Conservation (phyloP, 2,113 vertebrate species). For the Furnarius figulus region DNA sequence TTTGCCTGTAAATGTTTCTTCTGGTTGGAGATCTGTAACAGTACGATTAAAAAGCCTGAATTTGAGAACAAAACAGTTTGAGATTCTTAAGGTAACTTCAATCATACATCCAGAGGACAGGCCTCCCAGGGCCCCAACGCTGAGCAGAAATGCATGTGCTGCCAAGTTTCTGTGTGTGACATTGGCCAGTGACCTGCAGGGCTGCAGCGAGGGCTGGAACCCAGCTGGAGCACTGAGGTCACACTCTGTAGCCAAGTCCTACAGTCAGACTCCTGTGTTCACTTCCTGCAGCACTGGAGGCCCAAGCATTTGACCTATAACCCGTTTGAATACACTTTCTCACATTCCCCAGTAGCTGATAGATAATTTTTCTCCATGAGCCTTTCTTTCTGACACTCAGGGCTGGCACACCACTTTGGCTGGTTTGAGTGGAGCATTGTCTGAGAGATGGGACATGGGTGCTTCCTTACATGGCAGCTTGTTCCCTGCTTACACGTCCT, state of each 20-base stretch:
- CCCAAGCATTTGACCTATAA: background rate
- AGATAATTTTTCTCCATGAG: background rate
- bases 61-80: background rate
- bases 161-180: background rate
- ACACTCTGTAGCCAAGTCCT: background rate
- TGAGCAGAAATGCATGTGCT: background rate
- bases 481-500: background rate
- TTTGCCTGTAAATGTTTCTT: background rate
- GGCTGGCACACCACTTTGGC: background rate
- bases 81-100: background rate
- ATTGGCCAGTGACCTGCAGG: rapidly evolving
- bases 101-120: background rate
- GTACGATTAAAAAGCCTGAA: background rate
- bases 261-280: rapidly evolving
- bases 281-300: rapidly evolving
- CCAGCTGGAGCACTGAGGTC: background rate
- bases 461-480: background rate
- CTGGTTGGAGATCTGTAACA: background rate
- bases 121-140: rapidly evolving
- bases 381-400: background rate
- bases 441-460: background rate
- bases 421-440: background rate
- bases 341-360: background rate
- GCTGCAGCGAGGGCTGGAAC: background rate
- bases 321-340: background rate